These are phyloP conservation scores for Apolygus lucorum DNA, from an alignment of 1,140 invertebrate genomes.

Conservation along the genomic window DNA sequence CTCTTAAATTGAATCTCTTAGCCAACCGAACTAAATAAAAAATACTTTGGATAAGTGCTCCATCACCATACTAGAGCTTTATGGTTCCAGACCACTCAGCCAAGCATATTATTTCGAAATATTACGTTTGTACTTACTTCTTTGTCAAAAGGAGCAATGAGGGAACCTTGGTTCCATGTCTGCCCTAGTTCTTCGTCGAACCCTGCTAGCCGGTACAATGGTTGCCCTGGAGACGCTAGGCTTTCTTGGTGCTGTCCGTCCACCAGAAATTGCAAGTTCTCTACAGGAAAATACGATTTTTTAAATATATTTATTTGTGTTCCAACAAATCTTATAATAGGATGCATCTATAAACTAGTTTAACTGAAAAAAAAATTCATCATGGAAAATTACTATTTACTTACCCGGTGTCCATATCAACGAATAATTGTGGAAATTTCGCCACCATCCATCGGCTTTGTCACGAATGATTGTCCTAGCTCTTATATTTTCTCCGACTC, in stretches of 20 bases:
- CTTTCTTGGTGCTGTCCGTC: constrained; percentile 20
- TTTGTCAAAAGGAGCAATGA: constrained; percentile 46
- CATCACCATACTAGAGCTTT: too few relatives aligned
- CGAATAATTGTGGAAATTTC: constrained; percentile 52
- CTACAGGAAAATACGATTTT: constrained; percentile 18
- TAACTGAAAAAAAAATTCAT: neutral
- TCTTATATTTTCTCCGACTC: constrained; percentile 21
- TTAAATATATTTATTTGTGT: too few relatives aligned
- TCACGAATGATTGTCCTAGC: constrained; percentile 11
- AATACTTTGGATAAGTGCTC: too few relatives aligned
- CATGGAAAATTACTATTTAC: neutral
- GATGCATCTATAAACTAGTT: too few relatives aligned
- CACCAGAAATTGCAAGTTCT: constrained; percentile 27
- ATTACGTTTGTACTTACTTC: constrained; percentile 37
- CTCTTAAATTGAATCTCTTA: too few relatives aligned
- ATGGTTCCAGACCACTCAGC: too few relatives aligned
- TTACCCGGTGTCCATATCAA: constrained; percentile 51
- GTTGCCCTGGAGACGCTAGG: neutral
- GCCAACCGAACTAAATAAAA: too few relatives aligned
- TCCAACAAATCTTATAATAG: too few relatives aligned
- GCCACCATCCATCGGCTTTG: constrained; percentile 41
- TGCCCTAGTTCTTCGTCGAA: constrained; percentile 4
- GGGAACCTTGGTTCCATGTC: constrained; percentile 23
- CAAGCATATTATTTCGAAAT: too few relatives aligned
- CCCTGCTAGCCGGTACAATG: constrained; percentile 20